Base-by-base conservation (phyloP, 2,797 vertebrate genomes). In the Brachymystax lenok region DNA sequence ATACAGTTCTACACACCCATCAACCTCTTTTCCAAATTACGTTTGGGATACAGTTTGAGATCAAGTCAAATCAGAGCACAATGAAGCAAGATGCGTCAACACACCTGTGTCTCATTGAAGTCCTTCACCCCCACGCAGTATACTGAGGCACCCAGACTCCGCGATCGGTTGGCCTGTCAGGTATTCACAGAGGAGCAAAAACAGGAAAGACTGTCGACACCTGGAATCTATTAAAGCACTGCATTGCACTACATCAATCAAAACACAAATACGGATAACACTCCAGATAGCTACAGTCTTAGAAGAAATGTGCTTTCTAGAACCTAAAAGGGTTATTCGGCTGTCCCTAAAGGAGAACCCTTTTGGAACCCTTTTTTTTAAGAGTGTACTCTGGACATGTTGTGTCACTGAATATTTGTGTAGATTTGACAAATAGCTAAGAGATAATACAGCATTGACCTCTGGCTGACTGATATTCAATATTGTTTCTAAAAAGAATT, bases 41-140 rank as follows among this genome's bases (percentile, higher is more conserved):
- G 27, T 30, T 17, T 68, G 46, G n/a, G 51, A 16, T 5, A 40
- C 51, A 24, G 51, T 30, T 69, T 69, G n/a, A 28, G 13, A 1
- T 75, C 30, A 78, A 16, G 10, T 76, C 40, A 74, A 10, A 73
- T 76, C 56, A 69, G 73, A 19, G 4, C 51, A 63, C 35, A 40
- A 7, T n/a, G 35, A 69, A 35, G 16, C 68, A 74, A 54, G 13
- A 52, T 16, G 28, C 2, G 54, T 27, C 51, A 17, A 82, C 88
- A 78, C 91, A 99, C 98, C 97, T 99, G 98, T 12, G 98, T 99
- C 88, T 99, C 98, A 74, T 99, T 98, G 95, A 99, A 99, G 92
- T 99, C 98, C 81, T 99, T 99, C 87, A 99, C 98, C 0, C 98
- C 98, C 4, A 99, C 97, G 3, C 98, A 99, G 82, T 99, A 99